phyloP scores from a whole-genome alignment of 2,113 vertebrate genomes.

The Microcebus ravelobensis region DNA sequence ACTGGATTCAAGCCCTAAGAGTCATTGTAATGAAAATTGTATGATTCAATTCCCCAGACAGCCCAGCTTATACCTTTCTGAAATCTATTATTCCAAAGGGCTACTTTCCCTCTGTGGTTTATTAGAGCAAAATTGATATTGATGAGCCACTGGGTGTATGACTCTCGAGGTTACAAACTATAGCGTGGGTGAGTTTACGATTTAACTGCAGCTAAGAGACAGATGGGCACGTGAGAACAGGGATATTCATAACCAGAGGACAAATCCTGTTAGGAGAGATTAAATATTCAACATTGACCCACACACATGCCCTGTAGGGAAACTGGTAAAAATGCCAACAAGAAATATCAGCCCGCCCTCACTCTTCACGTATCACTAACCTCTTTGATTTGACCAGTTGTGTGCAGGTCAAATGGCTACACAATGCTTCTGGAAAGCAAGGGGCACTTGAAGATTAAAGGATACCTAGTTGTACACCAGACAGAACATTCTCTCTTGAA shows the following conservation, averaged over 20 bases:
- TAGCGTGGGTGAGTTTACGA: not conserved
- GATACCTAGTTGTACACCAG: not conserved
- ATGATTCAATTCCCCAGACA: slow-evolving; percentile 23
- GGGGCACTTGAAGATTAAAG: slow-evolving; percentile 43
- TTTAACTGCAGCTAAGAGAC: not conserved
- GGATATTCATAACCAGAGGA: slow-evolving; percentile 25
- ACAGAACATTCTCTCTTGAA: slow-evolving; percentile 54
- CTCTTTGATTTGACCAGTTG: slow-evolving; percentile 45
- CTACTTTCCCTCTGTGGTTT: slow-evolving; percentile 24
- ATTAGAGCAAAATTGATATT: slow-evolving; percentile 43
- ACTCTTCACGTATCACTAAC: slow-evolving; percentile 39
- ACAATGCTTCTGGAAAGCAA: slow-evolving; percentile 52
- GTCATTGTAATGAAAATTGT: slow-evolving; percentile 33
- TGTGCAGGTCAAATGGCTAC: slow-evolving; percentile 17
- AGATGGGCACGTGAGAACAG: not conserved
- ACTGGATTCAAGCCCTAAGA: slow-evolving; percentile 16
- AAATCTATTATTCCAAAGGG: slow-evolving; percentile 50
- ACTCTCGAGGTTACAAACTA: slow-evolving; percentile 29
- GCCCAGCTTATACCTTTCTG: not conserved
- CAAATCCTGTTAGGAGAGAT: slow-evolving; percentile 37
- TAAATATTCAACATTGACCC: slow-evolving; percentile 27
- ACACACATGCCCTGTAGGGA: not conserved
- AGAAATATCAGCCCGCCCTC: slow-evolving; percentile 10
- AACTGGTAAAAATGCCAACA: slow-evolving; percentile 28
- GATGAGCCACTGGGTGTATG: slow-evolving; percentile 13